A percentile compares a stretch with the other conserved stretches of the same genome.
These are phyloP conservation scores for Sarcophaga peregrina DNA, from an alignment of 1,140 invertebrate species.

Conservation along the genomic window DNA sequence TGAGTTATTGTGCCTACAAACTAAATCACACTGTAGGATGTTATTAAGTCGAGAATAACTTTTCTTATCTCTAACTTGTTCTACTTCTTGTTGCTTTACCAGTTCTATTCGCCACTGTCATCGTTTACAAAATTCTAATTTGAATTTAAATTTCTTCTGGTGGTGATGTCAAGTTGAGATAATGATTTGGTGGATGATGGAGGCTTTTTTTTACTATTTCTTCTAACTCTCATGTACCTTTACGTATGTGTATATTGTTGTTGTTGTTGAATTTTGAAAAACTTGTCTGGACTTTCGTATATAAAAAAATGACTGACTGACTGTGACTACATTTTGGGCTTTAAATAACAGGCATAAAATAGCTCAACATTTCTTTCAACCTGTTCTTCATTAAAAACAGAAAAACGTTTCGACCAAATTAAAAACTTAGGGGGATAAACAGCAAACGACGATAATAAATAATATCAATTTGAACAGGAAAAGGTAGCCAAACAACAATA, in stretches of 20 bases:
- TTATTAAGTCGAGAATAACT: too few relatives aligned
- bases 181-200: background rate
- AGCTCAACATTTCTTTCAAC: background rate
- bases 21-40: too few relatives aligned
- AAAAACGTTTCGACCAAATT: background rate
- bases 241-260: background rate
- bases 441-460: background rate
- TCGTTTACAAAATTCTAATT: background rate
- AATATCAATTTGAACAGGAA: too few relatives aligned
- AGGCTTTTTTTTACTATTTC: background rate
- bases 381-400: background rate
- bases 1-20: too few relatives aligned
- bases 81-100: too few relatives aligned
- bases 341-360: background rate
- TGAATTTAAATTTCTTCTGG: background rate
- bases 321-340: background rate
- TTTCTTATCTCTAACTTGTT: too few relatives aligned
- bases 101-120: background rate
- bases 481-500: too few relatives aligned
- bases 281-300: background rate
- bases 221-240: background rate
- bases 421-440: background rate
- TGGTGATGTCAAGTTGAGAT: slow-evolving; percentile 24
- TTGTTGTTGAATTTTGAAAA: background rate
- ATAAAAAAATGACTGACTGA: background rate